A percentile compares a stretch with the other conserved stretches of the same genome.
Evolutionary conservation across 2,113 vertebrate species (phyloP).

Genomic region (Colinus virginianus): DNA sequence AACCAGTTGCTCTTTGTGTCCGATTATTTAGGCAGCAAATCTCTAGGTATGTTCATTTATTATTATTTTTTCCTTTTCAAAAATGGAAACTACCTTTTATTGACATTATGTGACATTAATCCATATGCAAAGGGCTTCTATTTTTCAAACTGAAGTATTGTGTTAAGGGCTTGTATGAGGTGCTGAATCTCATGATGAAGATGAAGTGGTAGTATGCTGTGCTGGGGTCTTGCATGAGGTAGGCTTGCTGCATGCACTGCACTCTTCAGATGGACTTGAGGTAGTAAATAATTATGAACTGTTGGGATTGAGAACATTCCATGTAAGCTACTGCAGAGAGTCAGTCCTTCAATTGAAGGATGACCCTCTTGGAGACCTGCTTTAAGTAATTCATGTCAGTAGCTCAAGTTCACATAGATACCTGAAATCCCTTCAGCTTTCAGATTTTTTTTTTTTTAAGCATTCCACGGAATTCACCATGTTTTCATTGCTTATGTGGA

Average conservation of each 20-base stretch:
- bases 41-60: neutral
- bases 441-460: neutral
- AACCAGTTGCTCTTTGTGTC: neutral
- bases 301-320: neutral
- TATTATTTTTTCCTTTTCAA: neutral
- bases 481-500: neutral
- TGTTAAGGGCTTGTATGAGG: neutral
- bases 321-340: neutral
- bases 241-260: fast-evolving
- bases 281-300: fast-evolving
- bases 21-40: neutral
- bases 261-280: fast-evolving
- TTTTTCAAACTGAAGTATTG: neutral
- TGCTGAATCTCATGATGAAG: fast-evolving
- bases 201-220: too few relatives aligned
- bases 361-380: neutral
- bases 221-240: neutral
- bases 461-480: neutral
- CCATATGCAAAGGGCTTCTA: neutral
- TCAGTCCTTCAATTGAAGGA: fast-evolving
- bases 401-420: neutral
- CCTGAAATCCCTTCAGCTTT: neutral
- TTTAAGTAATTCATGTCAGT: neutral
- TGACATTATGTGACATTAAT: neutral
- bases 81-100: neutral